Evolutionary conservation across 2,113 vertebrate species (phyloP).

Genomic region (Muscicapa adusta): DNA sequence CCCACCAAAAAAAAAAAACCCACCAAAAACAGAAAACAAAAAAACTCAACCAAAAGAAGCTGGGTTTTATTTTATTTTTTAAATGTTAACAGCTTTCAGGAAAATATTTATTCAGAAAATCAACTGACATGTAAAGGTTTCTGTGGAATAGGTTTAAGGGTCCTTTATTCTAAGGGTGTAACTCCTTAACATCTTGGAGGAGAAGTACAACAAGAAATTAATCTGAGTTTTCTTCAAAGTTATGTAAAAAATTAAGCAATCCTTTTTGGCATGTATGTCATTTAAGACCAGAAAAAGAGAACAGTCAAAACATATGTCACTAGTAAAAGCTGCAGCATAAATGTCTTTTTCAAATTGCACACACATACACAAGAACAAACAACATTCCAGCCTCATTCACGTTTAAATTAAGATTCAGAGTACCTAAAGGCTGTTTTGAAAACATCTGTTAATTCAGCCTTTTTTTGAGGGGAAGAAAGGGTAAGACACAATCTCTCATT

Average conservation of each 20-base stretch:
- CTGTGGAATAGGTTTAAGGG: neutral
- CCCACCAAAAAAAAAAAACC: too few relatives aligned
- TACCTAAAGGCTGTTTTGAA: neutral
- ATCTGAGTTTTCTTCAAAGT: neutral
- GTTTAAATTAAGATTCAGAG: slow-evolving; percentile 17
- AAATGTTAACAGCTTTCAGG: neutral
- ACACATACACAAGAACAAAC: neutral
- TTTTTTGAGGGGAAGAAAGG: neutral
- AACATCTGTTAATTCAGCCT: slow-evolving; percentile 1
- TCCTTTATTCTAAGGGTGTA: neutral
- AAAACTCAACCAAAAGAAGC: neutral
- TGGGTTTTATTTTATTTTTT: neutral
- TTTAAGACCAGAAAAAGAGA: neutral
- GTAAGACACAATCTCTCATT: neutral
- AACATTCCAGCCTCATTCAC: slow-evolving; percentile 27
- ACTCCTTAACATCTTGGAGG: neutral
- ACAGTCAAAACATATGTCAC: neutral
- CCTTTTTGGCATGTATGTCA: neutral
- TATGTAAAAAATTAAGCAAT: neutral
- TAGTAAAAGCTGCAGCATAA: neutral
- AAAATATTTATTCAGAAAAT: neutral
- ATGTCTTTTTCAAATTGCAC: neutral
- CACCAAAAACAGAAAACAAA: neutral
- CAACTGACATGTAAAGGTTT: neutral
- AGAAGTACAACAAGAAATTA: neutral